phyloP scores from a whole-genome alignment of 2,797 vertebrate genomes.

The Acanthiza pusilla region DNA sequence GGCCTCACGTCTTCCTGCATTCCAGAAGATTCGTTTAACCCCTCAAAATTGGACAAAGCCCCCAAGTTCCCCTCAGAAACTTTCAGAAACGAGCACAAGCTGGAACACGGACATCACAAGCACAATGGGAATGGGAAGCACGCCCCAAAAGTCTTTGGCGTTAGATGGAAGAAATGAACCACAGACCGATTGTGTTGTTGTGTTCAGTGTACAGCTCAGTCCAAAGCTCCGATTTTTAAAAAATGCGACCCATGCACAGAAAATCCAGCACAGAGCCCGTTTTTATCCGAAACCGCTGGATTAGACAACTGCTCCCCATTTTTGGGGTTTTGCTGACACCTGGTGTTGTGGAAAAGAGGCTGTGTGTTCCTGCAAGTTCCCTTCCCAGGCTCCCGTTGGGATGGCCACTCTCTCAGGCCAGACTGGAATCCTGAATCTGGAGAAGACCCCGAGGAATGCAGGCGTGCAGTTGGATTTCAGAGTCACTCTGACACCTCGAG shows the following conservation, averaged over 20 bases:
- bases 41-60: not conserved
- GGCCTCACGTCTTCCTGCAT: not conserved
- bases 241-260: not conserved
- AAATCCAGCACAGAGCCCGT: not conserved
- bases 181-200: accelerated
- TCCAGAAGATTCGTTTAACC: not conserved
- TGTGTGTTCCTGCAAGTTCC: not conserved
- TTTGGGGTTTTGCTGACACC: conserved; percentile 45
- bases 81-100: not conserved
- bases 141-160: not conserved
- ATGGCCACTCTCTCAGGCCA: not conserved
- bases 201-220: not conserved
- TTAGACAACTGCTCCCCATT: not conserved
- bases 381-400: not conserved
- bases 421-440: not conserved
- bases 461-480: too few relatives aligned
- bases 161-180: not conserved
- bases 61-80: not conserved
- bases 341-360: not conserved
- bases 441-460: not conserved
- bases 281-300: not conserved
- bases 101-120: accelerated
- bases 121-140: not conserved
- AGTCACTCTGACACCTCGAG: too few relatives aligned
- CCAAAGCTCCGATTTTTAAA: not conserved